Conservation (phyloP, 2,797 vertebrate genomes). For the Spinibarbus caldwelli region DNA sequence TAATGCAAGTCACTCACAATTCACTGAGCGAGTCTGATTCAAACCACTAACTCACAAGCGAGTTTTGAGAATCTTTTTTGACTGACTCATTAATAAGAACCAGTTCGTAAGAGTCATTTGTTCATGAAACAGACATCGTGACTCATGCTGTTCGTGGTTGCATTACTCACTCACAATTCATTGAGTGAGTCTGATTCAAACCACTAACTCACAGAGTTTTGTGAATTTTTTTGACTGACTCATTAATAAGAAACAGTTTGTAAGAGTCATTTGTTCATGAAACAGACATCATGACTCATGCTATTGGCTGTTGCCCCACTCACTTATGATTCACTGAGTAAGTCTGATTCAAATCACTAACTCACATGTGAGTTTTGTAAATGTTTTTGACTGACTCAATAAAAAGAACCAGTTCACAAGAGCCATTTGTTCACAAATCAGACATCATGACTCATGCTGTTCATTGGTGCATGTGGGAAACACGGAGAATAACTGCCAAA, state of each 20-base stretch:
- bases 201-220: not conserved
- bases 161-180: not conserved
- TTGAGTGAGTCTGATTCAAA: not conserved
- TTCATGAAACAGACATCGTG: not conserved
- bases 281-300: not conserved
- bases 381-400: not conserved
- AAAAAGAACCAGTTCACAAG: not conserved
- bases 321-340: not conserved
- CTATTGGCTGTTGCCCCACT: not conserved
- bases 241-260: not conserved
- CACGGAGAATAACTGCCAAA: not conserved
- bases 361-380: not conserved
- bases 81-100: not conserved
- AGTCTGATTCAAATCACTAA: not conserved
- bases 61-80: not conserved
- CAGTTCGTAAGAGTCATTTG: not conserved
- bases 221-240: not conserved
- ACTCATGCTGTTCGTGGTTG: not conserved
- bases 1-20: not conserved
- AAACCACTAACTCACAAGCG: not conserved
- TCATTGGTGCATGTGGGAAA: not conserved
- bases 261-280: not conserved
- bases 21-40: not conserved
- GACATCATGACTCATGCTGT: not conserved
- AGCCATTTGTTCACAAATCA: not conserved